A percentile compares a stretch with the other conserved stretches of the same genome.
phyloP scores from a whole-genome alignment of 2,888 invertebrate genomes.

The Hanleya hanleyi region DNA sequence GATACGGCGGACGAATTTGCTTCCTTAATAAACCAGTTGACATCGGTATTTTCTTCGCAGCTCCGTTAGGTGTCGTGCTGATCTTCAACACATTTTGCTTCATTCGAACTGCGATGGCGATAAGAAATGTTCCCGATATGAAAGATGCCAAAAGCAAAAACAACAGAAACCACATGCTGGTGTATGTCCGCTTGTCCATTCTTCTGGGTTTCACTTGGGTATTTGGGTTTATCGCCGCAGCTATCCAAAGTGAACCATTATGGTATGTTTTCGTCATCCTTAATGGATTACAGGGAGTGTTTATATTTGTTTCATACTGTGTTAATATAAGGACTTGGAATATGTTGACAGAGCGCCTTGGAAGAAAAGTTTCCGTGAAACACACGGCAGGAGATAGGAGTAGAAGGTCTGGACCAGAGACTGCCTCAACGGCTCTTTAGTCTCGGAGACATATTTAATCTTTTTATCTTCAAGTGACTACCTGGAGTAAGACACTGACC shows the following conservation, averaged over 20 bases:
- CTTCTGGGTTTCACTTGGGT: constrained; percentile 25
- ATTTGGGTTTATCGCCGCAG: constrained; percentile 12
- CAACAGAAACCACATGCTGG: constrained; percentile 5
- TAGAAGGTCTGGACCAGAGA: no score
- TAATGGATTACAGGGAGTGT: constrained; percentile 21
- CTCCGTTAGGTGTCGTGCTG: constrained; percentile 13
- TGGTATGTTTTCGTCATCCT: constrained; percentile 24
- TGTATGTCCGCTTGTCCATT: constrained; percentile 16
- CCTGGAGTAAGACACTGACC: no score
- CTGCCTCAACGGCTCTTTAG: no score
- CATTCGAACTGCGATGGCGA: background rate
- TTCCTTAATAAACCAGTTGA: constrained; percentile 2
- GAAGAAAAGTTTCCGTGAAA: background rate
- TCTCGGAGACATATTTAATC: no score
- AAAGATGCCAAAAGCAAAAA: background rate
- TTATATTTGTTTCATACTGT: constrained; percentile 14
- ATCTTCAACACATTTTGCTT: constrained; percentile 14
- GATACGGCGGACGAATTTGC: constrained; percentile 20
- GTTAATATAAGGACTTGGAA: background rate
- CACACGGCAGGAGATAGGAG: no score
- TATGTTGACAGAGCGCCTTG: background rate
- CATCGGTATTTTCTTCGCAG: constrained; percentile 16
- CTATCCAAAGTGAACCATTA: background rate
- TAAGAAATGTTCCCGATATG: background rate
- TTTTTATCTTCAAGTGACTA: no score